A percentile compares a stretch with the other conserved stretches of the same genome.
Evolutionary conservation across 2,797 vertebrate genomes (phyloP).

Genomic region (Gadopsis bispinosus): DNA sequence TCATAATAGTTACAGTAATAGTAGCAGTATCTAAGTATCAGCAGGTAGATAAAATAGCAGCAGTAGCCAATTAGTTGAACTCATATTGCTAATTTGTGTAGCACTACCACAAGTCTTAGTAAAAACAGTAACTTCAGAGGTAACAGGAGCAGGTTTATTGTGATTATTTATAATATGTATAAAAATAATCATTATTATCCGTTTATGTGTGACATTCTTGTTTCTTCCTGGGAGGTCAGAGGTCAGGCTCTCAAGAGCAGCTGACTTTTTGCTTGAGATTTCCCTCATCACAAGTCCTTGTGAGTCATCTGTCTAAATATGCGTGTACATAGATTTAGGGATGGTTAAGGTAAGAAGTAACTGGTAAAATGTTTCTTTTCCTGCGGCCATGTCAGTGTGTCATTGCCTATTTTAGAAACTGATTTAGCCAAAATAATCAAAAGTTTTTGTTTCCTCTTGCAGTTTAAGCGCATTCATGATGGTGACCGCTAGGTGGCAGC

Average conservation of each 20-base stretch:
- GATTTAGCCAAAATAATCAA: too few relatives aligned
- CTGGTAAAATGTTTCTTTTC: too few relatives aligned
- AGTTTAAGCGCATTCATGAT: neutral
- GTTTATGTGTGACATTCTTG: neutral
- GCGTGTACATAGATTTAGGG: neutral
- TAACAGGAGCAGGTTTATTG: too few relatives aligned
- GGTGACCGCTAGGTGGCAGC: conserved; percentile 43
- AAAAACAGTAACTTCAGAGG: neutral
- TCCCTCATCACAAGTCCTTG: neutral
- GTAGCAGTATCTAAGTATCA: too few relatives aligned
- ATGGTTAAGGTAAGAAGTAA: neutral
- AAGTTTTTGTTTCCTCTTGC: neutral
- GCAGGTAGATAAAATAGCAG: too few relatives aligned
- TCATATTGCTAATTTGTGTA: too few relatives aligned
- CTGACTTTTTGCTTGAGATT: neutral
- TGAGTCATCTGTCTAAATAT: neutral
- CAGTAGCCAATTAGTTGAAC: too few relatives aligned
- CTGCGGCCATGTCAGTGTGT: too few relatives aligned
- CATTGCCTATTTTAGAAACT: too few relatives aligned
- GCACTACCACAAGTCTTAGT: neutral
- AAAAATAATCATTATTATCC: neutral
- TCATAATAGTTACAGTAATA: too few relatives aligned
- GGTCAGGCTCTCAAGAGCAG: neutral
- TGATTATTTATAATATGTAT: too few relatives aligned
- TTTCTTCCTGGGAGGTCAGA: neutral